These are phyloP conservation scores for Chascanopsetta lugubris DNA, from an alignment of 2,113 vertebrate species.

Conservation along the genomic window DNA sequence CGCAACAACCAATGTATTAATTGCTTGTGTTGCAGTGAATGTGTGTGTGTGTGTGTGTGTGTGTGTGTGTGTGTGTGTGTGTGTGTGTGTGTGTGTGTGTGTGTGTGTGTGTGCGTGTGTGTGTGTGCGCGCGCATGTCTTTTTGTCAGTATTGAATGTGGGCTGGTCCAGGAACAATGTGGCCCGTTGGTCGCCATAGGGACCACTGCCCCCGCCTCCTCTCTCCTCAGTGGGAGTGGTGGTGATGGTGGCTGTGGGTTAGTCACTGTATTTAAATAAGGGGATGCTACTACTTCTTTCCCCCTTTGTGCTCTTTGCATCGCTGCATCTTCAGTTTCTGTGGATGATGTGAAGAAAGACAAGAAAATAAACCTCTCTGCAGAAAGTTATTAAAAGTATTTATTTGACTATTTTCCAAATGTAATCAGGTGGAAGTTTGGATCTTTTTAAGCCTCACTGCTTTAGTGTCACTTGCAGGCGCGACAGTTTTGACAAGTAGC, in stretches of 20 bases:
- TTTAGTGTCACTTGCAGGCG: constrained; percentile 68
- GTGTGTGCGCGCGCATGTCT: constrained; percentile 43
- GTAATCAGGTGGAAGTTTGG: background rate
- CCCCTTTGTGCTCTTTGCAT: constrained; percentile 61
- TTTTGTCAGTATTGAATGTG: constrained; percentile 84
- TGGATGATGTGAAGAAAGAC: constrained; percentile 1
- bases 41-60: constrained; percentile 43
- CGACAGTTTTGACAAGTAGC: constrained; percentile 70
- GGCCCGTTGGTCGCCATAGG: constrained; percentile 82
- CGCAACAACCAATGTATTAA: constrained; percentile 60
- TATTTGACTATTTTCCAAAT: too few species aligned
- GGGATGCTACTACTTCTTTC: constrained; percentile 67
- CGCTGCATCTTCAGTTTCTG: constrained; percentile 48
- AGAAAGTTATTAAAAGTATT: too few species aligned
- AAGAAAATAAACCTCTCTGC: background rate
- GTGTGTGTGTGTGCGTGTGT: constrained; percentile 43
- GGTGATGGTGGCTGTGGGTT: constrained; percentile 74
- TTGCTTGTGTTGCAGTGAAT: constrained; percentile 54
- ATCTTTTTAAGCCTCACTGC: constrained; percentile 33
- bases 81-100: constrained; percentile 37
- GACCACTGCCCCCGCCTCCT: constrained; percentile 76
- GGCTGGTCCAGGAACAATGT: constrained; percentile 83
- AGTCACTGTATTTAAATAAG: constrained; percentile 80
- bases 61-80: constrained; percentile 47
- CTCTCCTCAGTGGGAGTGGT: constrained; percentile 74